A percentile compares a stretch with the other conserved stretches of the same genome.
phyloP scores from a whole-genome alignment of 2,113 vertebrate species.

The Platanista minor region DNA sequence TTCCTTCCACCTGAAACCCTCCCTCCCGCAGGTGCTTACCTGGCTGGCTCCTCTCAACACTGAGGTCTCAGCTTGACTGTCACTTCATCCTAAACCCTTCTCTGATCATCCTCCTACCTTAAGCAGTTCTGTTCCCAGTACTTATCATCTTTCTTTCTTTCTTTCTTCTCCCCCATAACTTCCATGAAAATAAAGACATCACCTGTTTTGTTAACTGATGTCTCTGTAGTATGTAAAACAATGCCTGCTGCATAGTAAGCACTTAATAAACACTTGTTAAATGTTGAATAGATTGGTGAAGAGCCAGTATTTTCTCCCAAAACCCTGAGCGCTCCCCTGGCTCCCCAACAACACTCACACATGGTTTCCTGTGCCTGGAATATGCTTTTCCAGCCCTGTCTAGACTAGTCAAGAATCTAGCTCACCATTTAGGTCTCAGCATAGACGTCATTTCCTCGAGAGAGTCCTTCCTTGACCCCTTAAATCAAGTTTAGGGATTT shows the following conservation, averaged over 20 bases:
- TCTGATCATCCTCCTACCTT: background rate
- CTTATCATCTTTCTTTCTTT: background rate
- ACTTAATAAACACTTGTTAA: background rate
- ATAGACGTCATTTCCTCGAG: background rate
- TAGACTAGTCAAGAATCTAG: background rate
- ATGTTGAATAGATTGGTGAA: background rate
- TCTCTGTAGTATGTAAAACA: background rate
- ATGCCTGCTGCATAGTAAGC: background rate
- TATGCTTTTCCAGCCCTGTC: background rate
- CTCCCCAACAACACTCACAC: background rate
- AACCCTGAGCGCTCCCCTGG: background rate
- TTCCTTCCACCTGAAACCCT: background rate
- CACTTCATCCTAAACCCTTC: background rate
- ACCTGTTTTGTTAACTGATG: background rate
- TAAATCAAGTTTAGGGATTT: background rate
- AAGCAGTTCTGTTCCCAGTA: background rate
- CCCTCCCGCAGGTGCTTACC: background rate
- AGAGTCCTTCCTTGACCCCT: background rate
- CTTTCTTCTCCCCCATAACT: background rate
- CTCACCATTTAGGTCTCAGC: background rate
- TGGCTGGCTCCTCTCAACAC: background rate
- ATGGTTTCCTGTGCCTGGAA: background rate
- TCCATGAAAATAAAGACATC: background rate
- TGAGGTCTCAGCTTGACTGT: background rate
- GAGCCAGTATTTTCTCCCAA: background rate